These are phyloP conservation scores for Tetragnatha montana DNA, from an alignment of 2,888 invertebrate species.

Conservation along the genomic window DNA sequence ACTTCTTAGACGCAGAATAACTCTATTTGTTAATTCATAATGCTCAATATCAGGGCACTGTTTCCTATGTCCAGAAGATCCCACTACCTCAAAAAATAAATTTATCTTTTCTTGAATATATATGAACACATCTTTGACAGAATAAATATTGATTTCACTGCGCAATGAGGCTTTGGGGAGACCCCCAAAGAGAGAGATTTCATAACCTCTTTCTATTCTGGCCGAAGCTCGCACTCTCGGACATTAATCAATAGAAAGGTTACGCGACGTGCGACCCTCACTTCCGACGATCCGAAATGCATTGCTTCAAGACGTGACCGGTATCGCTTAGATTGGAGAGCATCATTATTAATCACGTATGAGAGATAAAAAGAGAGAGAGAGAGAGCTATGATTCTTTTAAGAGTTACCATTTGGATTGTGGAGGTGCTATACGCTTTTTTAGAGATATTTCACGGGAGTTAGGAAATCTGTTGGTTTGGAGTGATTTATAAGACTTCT, in stretches of 20 bases:
- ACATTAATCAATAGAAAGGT: constrained; percentile 8
- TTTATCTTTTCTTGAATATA: background rate
- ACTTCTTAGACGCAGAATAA: too few relatives aligned
- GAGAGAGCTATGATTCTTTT: background rate
- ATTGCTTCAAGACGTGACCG: constrained; percentile 33
- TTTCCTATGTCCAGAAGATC: background rate
- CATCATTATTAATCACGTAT: constrained; percentile 2
- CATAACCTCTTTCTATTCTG: background rate
- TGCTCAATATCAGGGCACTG: too few relatives aligned
- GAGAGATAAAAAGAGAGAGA: background rate
- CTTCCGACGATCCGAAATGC: constrained; percentile 41
- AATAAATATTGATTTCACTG: background rate
- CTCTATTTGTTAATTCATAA: too few relatives aligned
- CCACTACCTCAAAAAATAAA: background rate
- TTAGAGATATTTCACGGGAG: background rate
- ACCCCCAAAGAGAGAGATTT: background rate
- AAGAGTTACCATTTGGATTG: background rate
- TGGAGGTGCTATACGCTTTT: background rate
- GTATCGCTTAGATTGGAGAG: background rate
- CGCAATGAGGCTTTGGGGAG: background rate
- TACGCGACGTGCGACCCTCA: constrained; percentile 8
- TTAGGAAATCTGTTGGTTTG: background rate
- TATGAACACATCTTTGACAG: background rate
- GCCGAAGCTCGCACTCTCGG: background rate
- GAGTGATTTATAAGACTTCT: background rate